Evolutionary conservation across 2,888 invertebrate genomes (phyloP).

Genomic region (Rhingia campestris): DNA sequence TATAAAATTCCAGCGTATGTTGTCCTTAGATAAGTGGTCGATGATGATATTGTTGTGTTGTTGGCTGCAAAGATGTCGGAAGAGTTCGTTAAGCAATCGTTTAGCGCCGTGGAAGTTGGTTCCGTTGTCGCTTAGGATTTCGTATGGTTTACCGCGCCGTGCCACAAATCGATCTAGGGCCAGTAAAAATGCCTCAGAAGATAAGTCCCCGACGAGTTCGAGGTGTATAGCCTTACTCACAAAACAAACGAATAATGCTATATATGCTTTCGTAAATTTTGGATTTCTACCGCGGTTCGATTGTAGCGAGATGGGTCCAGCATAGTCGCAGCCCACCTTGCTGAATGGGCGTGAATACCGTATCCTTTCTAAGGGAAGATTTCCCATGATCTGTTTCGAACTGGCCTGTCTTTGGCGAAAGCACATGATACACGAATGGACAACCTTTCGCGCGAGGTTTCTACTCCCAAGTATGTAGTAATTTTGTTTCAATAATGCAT

Average conservation of each 20-base stretch:
- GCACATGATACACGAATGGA: slow-evolving; percentile 40
- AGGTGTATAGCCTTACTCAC: background rate
- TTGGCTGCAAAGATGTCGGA: background rate
- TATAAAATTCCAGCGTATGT: slow-evolving; percentile 2
- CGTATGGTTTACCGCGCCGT: background rate
- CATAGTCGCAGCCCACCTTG: slow-evolving; percentile 36
- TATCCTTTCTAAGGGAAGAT: slow-evolving; percentile 38
- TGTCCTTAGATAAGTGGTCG: slow-evolving; percentile 7
- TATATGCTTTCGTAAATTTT: no score
- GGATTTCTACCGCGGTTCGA: slow-evolving; percentile 29
- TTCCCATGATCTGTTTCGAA: slow-evolving; percentile 42
- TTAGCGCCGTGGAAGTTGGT: slow-evolving; percentile 8
- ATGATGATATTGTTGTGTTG: slow-evolving; percentile 4
- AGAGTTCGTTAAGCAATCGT: slow-evolving; percentile 1
- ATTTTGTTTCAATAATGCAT: slow-evolving; percentile 1
- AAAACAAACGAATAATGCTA: no score
- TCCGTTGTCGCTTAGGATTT: slow-evolving; percentile 12
- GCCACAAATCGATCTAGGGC: slow-evolving; percentile 7
- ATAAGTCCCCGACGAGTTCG: slow-evolving; percentile 5
- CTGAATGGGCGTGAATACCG: slow-evolving; percentile 44
- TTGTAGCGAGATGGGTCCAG: slow-evolving; percentile 2
- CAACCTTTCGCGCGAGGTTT: slow-evolving; percentile 28
- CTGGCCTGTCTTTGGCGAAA: slow-evolving; percentile 31
- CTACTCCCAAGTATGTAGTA: slow-evolving; percentile 32
- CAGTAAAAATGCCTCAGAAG: background rate